phyloP scores from a whole-genome alignment of 2,113 vertebrate species.

The Dolichallabes microphthalmus region DNA sequence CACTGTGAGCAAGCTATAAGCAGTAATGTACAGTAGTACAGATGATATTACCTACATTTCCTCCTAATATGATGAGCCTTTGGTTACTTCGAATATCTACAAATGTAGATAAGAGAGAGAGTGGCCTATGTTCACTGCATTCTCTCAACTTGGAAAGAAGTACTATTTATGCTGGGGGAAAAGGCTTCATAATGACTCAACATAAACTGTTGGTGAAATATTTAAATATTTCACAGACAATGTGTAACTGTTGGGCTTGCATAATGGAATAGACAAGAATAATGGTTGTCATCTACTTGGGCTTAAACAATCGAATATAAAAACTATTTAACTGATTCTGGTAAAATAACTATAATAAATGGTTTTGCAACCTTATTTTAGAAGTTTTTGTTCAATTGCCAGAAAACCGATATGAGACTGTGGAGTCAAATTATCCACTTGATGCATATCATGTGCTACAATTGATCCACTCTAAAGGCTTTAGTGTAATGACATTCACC shows the following conservation, averaged over 20 bases:
- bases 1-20: slow-evolving; percentile 65
- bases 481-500: slow-evolving; percentile 65
- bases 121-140: slow-evolving; percentile 35
- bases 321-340: background rate
- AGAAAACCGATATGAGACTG: slow-evolving; percentile 51
- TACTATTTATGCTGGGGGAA: slow-evolving; percentile 42
- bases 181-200: slow-evolving; percentile 18
- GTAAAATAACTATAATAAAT: slow-evolving; percentile 3
- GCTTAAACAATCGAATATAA: background rate
- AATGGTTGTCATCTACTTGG: background rate
- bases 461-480: slow-evolving; percentile 69
- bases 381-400: slow-evolving; percentile 35
- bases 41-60: slow-evolving; percentile 63
- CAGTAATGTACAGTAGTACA: slow-evolving; percentile 62
- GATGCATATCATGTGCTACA: slow-evolving; percentile 67
- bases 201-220: background rate
- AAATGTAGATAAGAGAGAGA: slow-evolving; percentile 60
- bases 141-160: slow-evolving; percentile 49
- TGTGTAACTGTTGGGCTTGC: slow-evolving; percentile 5
- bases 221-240: slow-evolving; percentile 27
- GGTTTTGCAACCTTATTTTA: background rate
- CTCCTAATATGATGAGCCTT: slow-evolving; percentile 65
- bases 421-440: slow-evolving; percentile 67
- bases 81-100: slow-evolving; percentile 62
- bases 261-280: slow-evolving; percentile 2